phyloP scores from a whole-genome alignment of 2,113 vertebrate genomes.

The Arvicanthis niloticus region DNA sequence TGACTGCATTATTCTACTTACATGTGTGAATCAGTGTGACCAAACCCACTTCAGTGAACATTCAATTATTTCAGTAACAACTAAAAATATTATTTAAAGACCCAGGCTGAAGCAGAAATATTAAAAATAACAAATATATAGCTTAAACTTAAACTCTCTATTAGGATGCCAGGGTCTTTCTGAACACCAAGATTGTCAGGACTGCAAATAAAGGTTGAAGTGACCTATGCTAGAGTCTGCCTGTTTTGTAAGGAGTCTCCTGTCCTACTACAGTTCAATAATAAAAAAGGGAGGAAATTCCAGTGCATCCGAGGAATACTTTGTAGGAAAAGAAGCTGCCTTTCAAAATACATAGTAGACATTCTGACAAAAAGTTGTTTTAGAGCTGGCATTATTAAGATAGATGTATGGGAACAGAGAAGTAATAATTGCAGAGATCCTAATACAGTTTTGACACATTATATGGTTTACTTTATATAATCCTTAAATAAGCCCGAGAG shows the following conservation, averaged over 20 bases:
- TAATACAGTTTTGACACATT: neutral
- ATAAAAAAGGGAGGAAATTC: neutral
- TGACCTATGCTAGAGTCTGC: neutral
- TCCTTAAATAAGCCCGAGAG: neutral
- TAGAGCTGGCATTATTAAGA: neutral
- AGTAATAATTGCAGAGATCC: neutral
- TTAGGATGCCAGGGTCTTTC: neutral
- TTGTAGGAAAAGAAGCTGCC: neutral
- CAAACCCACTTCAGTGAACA: neutral
- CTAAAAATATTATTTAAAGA: conserved; percentile 16
- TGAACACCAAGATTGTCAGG: neutral
- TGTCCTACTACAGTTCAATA: neutral
- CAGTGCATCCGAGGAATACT: neutral
- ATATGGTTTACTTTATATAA: neutral
- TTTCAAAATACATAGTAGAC: conserved; percentile 1
- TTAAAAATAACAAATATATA: conserved; percentile 32
- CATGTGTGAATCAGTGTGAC: neutral
- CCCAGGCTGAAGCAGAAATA: neutral
- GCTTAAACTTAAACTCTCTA: neutral
- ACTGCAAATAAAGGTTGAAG: neutral
- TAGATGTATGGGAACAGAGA: neutral
- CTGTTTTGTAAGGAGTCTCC: neutral
- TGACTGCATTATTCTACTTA: neutral
- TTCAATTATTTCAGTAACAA: conserved; percentile 16
- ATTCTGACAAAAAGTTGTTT: neutral